Conservation (phyloP, 1,140 invertebrate species). For the Drosophila jambulina region DNA sequence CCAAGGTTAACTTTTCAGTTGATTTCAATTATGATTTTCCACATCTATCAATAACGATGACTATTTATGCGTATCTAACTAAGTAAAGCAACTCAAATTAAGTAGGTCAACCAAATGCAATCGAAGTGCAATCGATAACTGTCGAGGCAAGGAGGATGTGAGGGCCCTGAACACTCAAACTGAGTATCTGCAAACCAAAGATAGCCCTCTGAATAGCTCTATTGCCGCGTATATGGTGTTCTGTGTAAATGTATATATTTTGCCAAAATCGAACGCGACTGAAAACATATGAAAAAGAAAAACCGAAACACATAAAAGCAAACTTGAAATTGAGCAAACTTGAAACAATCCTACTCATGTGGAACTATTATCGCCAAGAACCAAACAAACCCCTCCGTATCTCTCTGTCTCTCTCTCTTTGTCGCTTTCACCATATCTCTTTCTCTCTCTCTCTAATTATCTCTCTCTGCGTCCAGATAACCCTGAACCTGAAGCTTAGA, state of each 20-base stretch:
- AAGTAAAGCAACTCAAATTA: constrained; percentile 45
- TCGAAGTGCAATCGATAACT: constrained; percentile 27
- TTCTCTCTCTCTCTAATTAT: constrained; percentile 22
- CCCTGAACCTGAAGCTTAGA: constrained; percentile 31
- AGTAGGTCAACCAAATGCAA: constrained; percentile 44
- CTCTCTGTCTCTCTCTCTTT: constrained; percentile 44
- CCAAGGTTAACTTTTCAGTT: constrained; percentile 71
- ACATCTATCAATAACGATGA: constrained; percentile 85
- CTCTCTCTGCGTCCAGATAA: constrained; percentile 38
- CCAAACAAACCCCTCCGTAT: constrained; percentile 42
- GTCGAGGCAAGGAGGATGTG: constrained; percentile 27
- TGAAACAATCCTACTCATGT: constrained; percentile 38
- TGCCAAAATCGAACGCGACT: constrained; percentile 32
- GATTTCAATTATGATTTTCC: constrained; percentile 81
- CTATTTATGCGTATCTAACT: constrained; percentile 80
- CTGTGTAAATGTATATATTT: constrained; percentile 67
- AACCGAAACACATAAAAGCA: constrained; percentile 47
- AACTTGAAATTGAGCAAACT: constrained; percentile 78
- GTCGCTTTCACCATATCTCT: constrained; percentile 26
- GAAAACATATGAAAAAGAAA: constrained; percentile 40
- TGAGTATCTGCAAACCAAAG: constrained; percentile 46
- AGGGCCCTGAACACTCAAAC: constrained; percentile 14
- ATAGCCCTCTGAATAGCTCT: constrained; percentile 77
- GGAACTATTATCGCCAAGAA: constrained; percentile 51
- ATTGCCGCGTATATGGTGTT: constrained; percentile 85